Evolutionary conservation across 1,140 invertebrate species (phyloP).

Genomic region (Trachymyrmex septentrionalis): DNA sequence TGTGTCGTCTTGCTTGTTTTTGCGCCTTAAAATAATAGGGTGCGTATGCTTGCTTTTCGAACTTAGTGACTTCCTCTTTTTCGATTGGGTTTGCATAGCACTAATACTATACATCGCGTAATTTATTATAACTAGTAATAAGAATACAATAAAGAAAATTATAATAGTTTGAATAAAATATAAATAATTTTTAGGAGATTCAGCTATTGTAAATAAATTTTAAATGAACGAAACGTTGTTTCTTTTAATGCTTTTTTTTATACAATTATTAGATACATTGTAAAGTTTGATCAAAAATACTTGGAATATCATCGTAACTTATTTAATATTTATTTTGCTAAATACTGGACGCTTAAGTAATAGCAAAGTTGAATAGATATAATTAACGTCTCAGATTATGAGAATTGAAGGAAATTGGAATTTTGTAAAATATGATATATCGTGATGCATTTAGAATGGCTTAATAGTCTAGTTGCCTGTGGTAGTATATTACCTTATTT

Average conservation of each 20-base stretch:
- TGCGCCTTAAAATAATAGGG: not conserved
- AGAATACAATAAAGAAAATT: not conserved
- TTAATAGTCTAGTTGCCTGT: slow-evolving; percentile 29
- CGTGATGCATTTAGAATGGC: not conserved
- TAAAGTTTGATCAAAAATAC: not conserved
- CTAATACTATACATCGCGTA: not conserved
- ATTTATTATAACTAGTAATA: not conserved
- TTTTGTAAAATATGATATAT: no score
- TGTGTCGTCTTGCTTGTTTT: slow-evolving; percentile 37
- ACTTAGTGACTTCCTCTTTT: slow-evolving; percentile 40
- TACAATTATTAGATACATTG: not conserved
- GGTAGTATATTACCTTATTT: not conserved
- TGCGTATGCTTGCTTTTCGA: slow-evolving; percentile 21
- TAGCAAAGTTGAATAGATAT: not conserved
- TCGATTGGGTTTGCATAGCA: slow-evolving; percentile 10
- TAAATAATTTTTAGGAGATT: slow-evolving; percentile 16
- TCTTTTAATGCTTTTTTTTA: not conserved
- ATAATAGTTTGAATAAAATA: not conserved
- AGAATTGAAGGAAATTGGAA: not conserved
- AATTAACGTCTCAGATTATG: not conserved
- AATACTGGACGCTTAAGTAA: not conserved
- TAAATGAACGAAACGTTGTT: not conserved
- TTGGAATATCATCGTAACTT: not conserved
- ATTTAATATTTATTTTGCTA: not conserved
- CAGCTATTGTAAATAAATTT: not conserved